A percentile compares a stretch with the other conserved stretches of the same genome.
Conservation (phyloP, 1,140 invertebrate species). For the Onthophagus taurus region DNA sequence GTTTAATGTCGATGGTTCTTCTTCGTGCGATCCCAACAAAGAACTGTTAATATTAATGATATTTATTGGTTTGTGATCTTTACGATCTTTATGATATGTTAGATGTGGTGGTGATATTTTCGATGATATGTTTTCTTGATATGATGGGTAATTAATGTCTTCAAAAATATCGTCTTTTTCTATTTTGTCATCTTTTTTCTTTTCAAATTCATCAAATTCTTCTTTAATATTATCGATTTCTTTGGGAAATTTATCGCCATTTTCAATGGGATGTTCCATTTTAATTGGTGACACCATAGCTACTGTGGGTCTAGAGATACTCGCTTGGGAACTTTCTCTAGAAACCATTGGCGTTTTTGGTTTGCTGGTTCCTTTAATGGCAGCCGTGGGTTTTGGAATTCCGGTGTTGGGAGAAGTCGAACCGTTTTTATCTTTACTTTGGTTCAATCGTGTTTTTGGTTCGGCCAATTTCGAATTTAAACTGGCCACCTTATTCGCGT, state of each 20-base stretch:
- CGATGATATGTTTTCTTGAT: no score
- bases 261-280: constrained; percentile 44
- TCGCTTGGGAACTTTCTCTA: constrained; percentile 30
- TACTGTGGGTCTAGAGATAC: constrained; percentile 45
- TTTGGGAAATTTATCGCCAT: constrained; percentile 46
- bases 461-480: constrained; percentile 30
- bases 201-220: constrained; percentile 25
- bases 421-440: constrained; percentile 11
- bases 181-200: constrained; percentile 17
- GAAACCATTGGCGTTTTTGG: constrained; percentile 26
- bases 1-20: no score
- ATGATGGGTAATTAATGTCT: no score
- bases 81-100: no score
- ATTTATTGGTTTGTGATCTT: no score
- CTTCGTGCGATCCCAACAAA: no score
- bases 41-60: no score
- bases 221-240: constrained; percentile 47
- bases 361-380: constrained; percentile 79
- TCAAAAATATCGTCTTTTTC: no score
- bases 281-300: constrained; percentile 69
- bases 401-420: constrained; percentile 46
- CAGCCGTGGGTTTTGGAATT: constrained; percentile 81
- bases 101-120: no score
- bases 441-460: constrained; percentile 25
- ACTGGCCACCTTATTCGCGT: constrained; percentile 32